Base-by-base conservation (phyloP, 2,113 vertebrate species). In the Panurus biarmicus region DNA sequence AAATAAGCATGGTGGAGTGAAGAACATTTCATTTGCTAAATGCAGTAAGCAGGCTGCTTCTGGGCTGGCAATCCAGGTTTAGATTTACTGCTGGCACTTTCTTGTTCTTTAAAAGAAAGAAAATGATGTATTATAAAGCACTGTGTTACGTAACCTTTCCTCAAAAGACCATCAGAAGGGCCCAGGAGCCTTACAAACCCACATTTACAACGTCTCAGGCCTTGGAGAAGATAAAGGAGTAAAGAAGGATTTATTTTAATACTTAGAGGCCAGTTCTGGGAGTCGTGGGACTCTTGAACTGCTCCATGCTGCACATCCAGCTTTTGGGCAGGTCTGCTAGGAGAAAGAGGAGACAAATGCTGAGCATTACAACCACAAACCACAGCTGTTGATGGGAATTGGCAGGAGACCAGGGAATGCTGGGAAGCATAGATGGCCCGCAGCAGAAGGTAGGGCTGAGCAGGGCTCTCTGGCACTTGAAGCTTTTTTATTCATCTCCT, bases 371-470 rank as follows among this genome's bases (percentile, higher is more conserved):
- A 96, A 77, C 92, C 92, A 80, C 94, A 96, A 93, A 83, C 90
- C 87, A 61, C 91, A 94, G 95, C 91, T 95, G 90, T 83, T 80
- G 85, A 87, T 88, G 87, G 85, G 93, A 95, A 80, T 12, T 95
- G 94, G 95, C 89, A 96, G 62, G 72, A 96, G 85, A 73, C 51
- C 91, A 94, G 85, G 75, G 93, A 95, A 96, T 94, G 92, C 85
- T 0, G 29, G 85, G 91, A 80, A 93, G 65, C 87, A 60, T 28
- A 70, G 83, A 87, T 66, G 82, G 95, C 94, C 89, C 79, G 78
- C 87, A 93, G 94, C 93, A 95, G 71, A 87, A 96, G 93, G 87
- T 87, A 85, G 78, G 85, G 85, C 78, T 70, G 47, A 89, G 71
- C 50, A 60, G 60, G 62, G 38, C 71, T 45, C 62, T 79, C 74